A percentile compares a stretch with the other conserved stretches of the same genome.
Evolutionary conservation across 2,113 vertebrate species (phyloP).

Genomic region (Corythaeola cristata): DNA sequence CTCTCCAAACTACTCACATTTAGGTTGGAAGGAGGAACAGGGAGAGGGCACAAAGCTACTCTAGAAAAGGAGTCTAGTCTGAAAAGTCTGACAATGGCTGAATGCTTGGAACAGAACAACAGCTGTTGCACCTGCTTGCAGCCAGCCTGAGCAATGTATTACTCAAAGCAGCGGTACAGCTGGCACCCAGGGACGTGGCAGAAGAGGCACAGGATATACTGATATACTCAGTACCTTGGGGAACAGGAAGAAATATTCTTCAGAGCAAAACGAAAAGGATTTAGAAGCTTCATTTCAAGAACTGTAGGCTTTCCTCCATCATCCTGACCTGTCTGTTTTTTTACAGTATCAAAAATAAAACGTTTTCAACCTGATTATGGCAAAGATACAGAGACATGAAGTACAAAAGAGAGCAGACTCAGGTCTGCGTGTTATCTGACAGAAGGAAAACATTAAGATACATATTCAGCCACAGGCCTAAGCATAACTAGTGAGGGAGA

Average conservation of each 20-base stretch:
- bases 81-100: neutral
- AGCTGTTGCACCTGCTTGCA: neutral
- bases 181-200: fast-evolving
- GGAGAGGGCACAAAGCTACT: neutral
- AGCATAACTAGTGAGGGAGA: neutral
- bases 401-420: neutral
- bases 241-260: neutral
- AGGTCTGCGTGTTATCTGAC: neutral
- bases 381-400: neutral
- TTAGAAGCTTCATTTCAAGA: neutral
- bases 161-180: neutral
- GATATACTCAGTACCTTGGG: neutral
- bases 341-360: neutral
- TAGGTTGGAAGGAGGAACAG: neutral
- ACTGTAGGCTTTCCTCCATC: neutral
- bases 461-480: neutral
- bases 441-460: neutral
- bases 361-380: neutral
- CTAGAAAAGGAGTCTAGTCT: neutral
- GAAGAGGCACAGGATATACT: neutral
- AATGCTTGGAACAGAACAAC: neutral
- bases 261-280: neutral
- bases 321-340: neutral
- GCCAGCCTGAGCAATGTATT: neutral
- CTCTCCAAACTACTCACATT: neutral